phyloP scores from a whole-genome alignment of 2,113 vertebrate species.

The Mus musculus region DNA sequence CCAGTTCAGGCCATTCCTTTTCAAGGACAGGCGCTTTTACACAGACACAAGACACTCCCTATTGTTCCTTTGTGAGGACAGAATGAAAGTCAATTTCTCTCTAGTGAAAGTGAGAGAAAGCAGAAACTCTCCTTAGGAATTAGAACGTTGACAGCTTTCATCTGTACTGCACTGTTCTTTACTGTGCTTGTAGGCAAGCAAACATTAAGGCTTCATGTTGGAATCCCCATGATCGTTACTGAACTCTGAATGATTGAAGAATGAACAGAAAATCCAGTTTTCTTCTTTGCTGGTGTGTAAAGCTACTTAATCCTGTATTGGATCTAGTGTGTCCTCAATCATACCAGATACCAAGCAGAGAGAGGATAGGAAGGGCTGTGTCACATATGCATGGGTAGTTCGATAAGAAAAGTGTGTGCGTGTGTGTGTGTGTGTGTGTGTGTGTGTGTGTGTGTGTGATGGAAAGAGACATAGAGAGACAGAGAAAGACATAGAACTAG shows the following conservation, averaged over 20 bases:
- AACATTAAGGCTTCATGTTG: not conserved
- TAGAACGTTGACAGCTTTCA: not conserved
- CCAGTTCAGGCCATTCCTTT: slow-evolving; percentile 39
- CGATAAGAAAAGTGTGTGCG: not conserved
- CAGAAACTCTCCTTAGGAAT: not conserved
- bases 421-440: not conserved
- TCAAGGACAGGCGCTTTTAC: slow-evolving; percentile 45
- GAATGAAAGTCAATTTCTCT: not conserved
- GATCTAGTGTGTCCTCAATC: not conserved
- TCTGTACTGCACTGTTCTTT: not conserved
- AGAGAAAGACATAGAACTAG: not conserved
- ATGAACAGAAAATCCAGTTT: not conserved
- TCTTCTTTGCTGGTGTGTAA: not conserved
- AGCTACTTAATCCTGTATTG: not conserved
- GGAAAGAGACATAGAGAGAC: not conserved
- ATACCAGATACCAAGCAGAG: not conserved
- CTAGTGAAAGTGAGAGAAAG: not conserved
- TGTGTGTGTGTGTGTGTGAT: not conserved
- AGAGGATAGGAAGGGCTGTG: not conserved
- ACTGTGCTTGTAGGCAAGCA: not conserved
- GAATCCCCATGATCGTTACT: not conserved
- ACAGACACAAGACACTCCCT: not conserved
- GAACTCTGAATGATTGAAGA: not conserved
- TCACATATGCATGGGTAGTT: not conserved
- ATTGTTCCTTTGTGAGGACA: not conserved